Conservation (phyloP, 2,888 invertebrate genomes). For the Chymomyza caudatula region DNA sequence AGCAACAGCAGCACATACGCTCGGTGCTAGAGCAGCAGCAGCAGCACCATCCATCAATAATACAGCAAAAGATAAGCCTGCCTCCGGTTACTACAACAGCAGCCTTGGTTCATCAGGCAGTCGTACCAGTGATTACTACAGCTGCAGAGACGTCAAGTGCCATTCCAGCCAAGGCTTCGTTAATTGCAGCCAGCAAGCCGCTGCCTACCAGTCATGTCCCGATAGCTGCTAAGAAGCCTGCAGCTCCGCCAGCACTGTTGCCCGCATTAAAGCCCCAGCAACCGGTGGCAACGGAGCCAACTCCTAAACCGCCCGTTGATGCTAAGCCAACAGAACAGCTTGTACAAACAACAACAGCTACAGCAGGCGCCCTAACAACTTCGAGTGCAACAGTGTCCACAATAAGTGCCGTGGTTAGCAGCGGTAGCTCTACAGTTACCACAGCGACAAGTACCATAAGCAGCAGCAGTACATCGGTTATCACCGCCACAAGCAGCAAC, state of each 20-base stretch:
- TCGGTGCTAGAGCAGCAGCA: constrained; percentile 60
- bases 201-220: background rate
- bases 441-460: constrained; percentile 9
- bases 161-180: constrained; percentile 23
- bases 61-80: constrained; percentile 71
- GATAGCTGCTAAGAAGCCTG: constrained; percentile 42
- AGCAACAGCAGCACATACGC: constrained; percentile 74
- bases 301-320: background rate
- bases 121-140: background rate
- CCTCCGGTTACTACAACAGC: constrained; percentile 32
- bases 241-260: constrained; percentile 46
- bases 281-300: background rate
- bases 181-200: constrained; percentile 1
- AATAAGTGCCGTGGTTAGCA: constrained; percentile 20
- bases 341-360: constrained; percentile 38
- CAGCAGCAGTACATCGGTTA: constrained; percentile 12
- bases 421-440: constrained; percentile 2
- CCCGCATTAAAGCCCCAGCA: constrained; percentile 33
- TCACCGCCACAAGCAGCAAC: background rate
- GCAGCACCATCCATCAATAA: constrained; percentile 66
- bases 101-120: background rate
- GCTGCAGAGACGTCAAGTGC: background rate
- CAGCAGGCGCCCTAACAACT: constrained; percentile 27
- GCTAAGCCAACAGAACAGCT: constrained; percentile 3
- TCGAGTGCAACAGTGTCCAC: constrained; percentile 6